phyloP scores from a whole-genome alignment of 2,888 invertebrate species.

The Dryobotodes eremita region DNA sequence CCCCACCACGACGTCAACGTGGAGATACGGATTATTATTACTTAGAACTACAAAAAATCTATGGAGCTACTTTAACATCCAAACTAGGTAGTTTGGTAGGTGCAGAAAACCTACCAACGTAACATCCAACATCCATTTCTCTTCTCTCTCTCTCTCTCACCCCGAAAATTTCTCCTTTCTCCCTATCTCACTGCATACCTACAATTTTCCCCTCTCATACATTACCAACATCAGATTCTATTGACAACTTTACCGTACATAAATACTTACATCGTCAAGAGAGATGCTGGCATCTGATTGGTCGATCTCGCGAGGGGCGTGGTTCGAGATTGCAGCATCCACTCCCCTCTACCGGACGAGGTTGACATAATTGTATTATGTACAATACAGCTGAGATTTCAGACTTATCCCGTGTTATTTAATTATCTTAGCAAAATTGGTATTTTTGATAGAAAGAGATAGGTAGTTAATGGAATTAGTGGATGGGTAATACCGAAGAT shows the following conservation, averaged over 20 bases:
- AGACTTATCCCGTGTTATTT: conserved; percentile 18
- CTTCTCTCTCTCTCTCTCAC: conserved; percentile 1
- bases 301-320: conserved; percentile 76
- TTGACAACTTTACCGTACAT: conserved; percentile 49
- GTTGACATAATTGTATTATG: conserved; percentile 45
- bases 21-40: no score
- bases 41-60: no score
- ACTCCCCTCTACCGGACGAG: conserved; percentile 69
- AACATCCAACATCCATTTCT: not conserved
- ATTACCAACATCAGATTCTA: conserved; percentile 32
- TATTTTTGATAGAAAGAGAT: not conserved
- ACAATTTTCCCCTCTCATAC: conserved; percentile 47
- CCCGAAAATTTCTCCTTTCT: not conserved
- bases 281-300: conserved; percentile 75
- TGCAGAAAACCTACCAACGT: not conserved
- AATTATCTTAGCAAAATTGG: not conserved
- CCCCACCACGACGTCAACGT: no score
- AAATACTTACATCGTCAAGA: conserved; percentile 45
- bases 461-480: not conserved
- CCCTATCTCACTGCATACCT: conserved; percentile 20
- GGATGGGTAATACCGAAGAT: not conserved
- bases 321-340: conserved; percentile 79
- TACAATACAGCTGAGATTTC: conserved; percentile 29
- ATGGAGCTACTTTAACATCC: no score
- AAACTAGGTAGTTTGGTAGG: not conserved